These are phyloP conservation scores for Brachionus calyciflorus DNA, from an alignment of 1,140 invertebrate genomes.

Conservation along the genomic window DNA sequence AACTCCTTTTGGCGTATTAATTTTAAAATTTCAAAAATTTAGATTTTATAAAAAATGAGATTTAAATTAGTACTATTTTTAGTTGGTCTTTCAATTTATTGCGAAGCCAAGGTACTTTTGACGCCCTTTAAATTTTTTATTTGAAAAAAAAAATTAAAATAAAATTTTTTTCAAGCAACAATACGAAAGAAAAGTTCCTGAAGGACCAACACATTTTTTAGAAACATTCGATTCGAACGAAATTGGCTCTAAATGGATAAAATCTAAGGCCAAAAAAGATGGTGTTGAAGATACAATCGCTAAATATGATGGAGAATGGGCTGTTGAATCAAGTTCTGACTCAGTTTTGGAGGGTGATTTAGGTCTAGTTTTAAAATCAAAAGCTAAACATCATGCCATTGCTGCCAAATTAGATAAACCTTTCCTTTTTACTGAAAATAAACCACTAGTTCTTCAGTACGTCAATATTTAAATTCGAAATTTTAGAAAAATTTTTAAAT, in stretches of 20 bases:
- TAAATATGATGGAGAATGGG: slow-evolving; percentile 65
- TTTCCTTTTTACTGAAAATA: slow-evolving; percentile 76
- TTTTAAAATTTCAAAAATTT: not conserved
- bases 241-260: slow-evolving; percentile 68
- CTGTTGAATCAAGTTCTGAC: slow-evolving; percentile 73
- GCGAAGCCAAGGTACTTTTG: no score
- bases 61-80: not conserved
- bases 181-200: not conserved
- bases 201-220: not conserved
- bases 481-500: slow-evolving; percentile 49
- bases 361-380: slow-evolving; percentile 85
- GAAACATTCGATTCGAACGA: slow-evolving; percentile 28
- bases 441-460: slow-evolving; percentile 81
- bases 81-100: not conserved
- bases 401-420: slow-evolving; percentile 74
- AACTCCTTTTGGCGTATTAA: no score
- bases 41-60: not conserved
- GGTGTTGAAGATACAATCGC: slow-evolving; percentile 79
- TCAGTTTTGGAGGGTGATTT: slow-evolving; percentile 76
- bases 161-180: not conserved
- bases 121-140: not conserved
- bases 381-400: slow-evolving; percentile 93
- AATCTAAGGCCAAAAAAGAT: slow-evolving; percentile 88
- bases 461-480: slow-evolving; percentile 63
- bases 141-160: not conserved